A percentile compares a stretch with the other conserved stretches of the same genome.
Evolutionary conservation across 1,140 invertebrate species (phyloP).

Genomic region (Vollenhovia emeryi): DNA sequence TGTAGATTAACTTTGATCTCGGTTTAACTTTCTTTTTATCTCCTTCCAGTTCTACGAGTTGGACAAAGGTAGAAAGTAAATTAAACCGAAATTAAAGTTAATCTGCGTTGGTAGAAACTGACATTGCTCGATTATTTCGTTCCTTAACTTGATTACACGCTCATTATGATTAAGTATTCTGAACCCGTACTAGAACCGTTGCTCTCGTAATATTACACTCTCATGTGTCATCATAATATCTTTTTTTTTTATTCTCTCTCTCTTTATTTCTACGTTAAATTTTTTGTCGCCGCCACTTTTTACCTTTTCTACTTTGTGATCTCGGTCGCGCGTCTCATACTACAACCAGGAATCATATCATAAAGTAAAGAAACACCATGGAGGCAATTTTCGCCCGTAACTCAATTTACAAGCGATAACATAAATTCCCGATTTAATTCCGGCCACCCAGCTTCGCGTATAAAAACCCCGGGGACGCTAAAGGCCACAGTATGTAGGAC

Average conservation of each 20-base stretch:
- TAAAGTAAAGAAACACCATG: constrained; percentile 29
- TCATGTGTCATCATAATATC: background rate
- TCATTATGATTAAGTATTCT: background rate
- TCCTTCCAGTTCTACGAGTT: too few species aligned
- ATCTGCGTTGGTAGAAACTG: too few species aligned
- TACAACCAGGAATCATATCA: constrained; percentile 18
- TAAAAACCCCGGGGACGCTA: constrained; percentile 43
- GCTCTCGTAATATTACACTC: background rate
- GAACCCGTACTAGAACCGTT: background rate
- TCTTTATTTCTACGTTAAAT: constrained; percentile 9
- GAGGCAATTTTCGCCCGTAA: constrained; percentile 42
- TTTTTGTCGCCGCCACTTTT: background rate
- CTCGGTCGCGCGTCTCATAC: background rate
- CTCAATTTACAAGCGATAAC: constrained; percentile 53
- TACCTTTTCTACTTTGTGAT: constrained; percentile 5
- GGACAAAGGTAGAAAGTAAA: too few species aligned
- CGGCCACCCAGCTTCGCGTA: constrained; percentile 45
- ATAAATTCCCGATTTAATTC: constrained; percentile 57
- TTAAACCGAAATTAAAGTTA: too few species aligned
- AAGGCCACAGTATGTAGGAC: constrained; percentile 54
- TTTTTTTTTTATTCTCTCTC: background rate
- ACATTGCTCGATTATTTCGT: background rate
- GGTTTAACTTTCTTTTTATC: too few species aligned
- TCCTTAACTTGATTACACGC: background rate
- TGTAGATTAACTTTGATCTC: too few species aligned